Evolutionary conservation across 2,113 vertebrate genomes (phyloP), one percentile per base, ranked within the genome.

Genomic region (Phainopepla nitens): DNA sequence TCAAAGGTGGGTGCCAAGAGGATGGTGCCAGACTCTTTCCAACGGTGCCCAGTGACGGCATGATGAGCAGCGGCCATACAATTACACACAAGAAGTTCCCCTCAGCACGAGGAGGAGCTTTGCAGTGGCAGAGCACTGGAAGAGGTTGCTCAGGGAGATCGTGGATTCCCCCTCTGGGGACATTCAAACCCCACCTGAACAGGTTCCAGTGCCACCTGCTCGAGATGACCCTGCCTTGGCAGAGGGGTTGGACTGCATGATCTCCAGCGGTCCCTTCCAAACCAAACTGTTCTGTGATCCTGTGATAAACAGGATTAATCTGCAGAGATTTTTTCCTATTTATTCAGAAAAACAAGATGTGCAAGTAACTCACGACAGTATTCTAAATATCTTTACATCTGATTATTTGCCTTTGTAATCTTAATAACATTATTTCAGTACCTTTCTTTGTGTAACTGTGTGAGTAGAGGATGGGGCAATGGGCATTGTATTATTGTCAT

Each of bases 401-500:
- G 33, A 75, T 10, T 47, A 16, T 89, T 88, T 79, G 6, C 19
- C 13, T 68, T 72, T 78, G 9, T 33, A 77, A n/a, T 33, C 31
- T 61, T 72, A 56, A 47, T n/a, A 68, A 45, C 4, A 9, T 31
- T 51, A 44, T 64, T 76, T 80, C 21, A 28, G 17, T 16, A 51
- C 15, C 3, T 83, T 54, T 53, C 12, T 71, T 18, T 69, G 20
- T 68, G 15, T 45, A 54, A 33, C 4, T 13, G 13, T 2, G 3
- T 42, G 47, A 21, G 9, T 6, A 12, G 3, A 17, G 2, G 5
- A 4, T 41, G 17, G 16, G 8, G 4, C 6, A 39, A 23, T 28
- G 29, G 21, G 7, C 28, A 13, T 64, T 42, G 19, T 54, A n/a
- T 35, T 35, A 72, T 33, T 85, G 7, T 42, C 15, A 49, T 60